phyloP scores from a whole-genome alignment of 2,797 vertebrate genomes.

The Pangasius mekongensis region DNA sequence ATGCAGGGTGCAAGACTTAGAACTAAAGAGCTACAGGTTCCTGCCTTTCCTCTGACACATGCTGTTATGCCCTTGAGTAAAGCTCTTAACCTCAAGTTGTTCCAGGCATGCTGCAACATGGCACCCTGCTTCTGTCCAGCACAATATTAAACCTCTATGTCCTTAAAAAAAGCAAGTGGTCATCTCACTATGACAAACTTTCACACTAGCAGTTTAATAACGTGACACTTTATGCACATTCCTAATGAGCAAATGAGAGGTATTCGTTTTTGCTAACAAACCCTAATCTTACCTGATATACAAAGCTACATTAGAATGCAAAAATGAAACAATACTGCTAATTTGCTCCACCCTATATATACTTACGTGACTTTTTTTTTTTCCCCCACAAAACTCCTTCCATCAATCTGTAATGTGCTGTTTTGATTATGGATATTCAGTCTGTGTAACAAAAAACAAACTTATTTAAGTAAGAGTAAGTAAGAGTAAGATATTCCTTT shows the following conservation, averaged over 20 bases:
- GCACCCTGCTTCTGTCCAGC: slow-evolving; percentile 6
- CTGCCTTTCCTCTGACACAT: slow-evolving; percentile 15
- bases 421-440: not conserved
- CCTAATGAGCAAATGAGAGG: not conserved
- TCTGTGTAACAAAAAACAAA: not conserved
- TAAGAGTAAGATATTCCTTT: no score
- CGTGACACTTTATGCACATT: not conserved
- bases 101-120: slow-evolving; percentile 13
- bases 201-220: not conserved
- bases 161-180: not conserved
- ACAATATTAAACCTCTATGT: slow-evolving; percentile 11
- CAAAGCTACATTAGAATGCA: not conserved
- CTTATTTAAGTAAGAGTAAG: no score
- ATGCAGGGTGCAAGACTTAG: slow-evolving; percentile 17
- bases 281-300: not conserved
- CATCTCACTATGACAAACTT: not conserved
- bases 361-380: not conserved
- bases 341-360: not conserved
- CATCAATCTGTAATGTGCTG: not conserved
- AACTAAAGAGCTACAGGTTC: slow-evolving; percentile 19
- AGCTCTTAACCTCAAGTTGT: slow-evolving; percentile 29
- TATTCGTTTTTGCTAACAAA: not conserved
- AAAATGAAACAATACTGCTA: not conserved
- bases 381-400: not conserved
- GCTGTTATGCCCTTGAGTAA: slow-evolving; percentile 34